Base-by-base conservation (phyloP, 2,888 invertebrate genomes). In the Polymixis lichenea region DNA sequence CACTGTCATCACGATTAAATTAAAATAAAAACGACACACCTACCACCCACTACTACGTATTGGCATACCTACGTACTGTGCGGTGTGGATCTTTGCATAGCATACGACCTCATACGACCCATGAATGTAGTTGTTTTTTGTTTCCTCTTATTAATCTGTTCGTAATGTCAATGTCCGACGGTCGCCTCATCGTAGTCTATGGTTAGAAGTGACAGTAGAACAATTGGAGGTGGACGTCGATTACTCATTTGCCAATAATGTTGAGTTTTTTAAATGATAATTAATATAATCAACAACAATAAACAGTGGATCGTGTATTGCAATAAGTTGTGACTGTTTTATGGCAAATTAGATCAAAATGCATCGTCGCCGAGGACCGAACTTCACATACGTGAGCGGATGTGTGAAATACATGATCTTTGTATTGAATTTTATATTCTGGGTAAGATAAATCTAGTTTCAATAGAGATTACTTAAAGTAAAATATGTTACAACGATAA, bases 361-460 rank as follows among this genome's bases (percentile, higher is more conserved):
- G 97, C 97, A 97, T 91, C 96, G 97, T 70, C 97, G 97, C 85
- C 96, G 98, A 89, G 97, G 97, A 89, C 97, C 97, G 89, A 98
- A 98, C 94, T 98, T 98, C 91, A 98, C 98, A 4, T 98, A 98
- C 92, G 98, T 98, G 89, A 98, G 98, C 94, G 98, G 98, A 68
- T 98, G 98, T 95, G 98, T 98, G 69, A 99, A 99, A 95, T 99
- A 99, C 94, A 97, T 98, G 96, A 98, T 99, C 94, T 99, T 99
- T 95, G 97, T 98, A 90, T 97, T 98, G 88, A 99, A 99, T 96
- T 98, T 99, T 93, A 96, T 98, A 88, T 98, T 98, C 95, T 99
- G 98, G 99, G 98, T 98, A 95, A 97, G 98, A 97, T 73, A 80
- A 62, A 73, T 83, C 61, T 58, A 43, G n/a, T 60, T 46, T 53